Conservation (phyloP, 1,140 invertebrate species). For the Hetaerina americana region DNA sequence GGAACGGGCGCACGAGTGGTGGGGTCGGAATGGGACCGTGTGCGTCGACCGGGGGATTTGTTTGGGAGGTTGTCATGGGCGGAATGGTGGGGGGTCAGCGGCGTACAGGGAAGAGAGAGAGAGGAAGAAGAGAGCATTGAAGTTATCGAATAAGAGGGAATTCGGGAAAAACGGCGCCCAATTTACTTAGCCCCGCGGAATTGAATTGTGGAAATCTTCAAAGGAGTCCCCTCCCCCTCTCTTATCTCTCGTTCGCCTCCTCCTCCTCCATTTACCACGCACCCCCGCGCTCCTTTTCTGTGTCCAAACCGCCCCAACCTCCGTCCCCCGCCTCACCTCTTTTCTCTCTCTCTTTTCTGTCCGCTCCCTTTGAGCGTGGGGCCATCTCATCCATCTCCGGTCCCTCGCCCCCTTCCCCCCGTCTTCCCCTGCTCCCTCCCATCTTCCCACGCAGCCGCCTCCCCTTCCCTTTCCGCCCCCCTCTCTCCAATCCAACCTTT, state of each 20-base stretch:
- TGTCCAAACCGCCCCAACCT: too few relatives aligned
- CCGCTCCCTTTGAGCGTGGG: not conserved
- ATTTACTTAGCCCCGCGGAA: not conserved
- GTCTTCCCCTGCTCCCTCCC: not conserved
- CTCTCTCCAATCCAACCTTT: too few relatives aligned
- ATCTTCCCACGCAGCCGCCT: too few relatives aligned
- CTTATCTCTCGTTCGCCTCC: too few relatives aligned
- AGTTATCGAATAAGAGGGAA: not conserved
- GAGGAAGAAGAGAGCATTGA: not conserved
- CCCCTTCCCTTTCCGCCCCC: too few relatives aligned
- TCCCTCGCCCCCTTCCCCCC: not conserved
- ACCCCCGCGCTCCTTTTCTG: too few relatives aligned
- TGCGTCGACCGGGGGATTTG: too few relatives aligned
- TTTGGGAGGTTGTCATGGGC: too few relatives aligned
- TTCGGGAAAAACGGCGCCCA: not conserved
- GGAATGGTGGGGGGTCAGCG: too few relatives aligned
- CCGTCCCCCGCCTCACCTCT: not conserved
- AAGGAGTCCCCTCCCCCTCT: not conserved
- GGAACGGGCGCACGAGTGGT: too few relatives aligned
- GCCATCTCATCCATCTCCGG: not conserved
- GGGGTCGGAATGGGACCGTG: too few relatives aligned
- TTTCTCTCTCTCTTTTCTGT: not conserved
- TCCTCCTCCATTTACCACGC: not conserved
- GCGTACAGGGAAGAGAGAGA: not conserved
- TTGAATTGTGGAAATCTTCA: not conserved